Evolutionary conservation across 2,113 vertebrate genomes (phyloP).

Genomic region (Microcebus lehilahytsara): DNA sequence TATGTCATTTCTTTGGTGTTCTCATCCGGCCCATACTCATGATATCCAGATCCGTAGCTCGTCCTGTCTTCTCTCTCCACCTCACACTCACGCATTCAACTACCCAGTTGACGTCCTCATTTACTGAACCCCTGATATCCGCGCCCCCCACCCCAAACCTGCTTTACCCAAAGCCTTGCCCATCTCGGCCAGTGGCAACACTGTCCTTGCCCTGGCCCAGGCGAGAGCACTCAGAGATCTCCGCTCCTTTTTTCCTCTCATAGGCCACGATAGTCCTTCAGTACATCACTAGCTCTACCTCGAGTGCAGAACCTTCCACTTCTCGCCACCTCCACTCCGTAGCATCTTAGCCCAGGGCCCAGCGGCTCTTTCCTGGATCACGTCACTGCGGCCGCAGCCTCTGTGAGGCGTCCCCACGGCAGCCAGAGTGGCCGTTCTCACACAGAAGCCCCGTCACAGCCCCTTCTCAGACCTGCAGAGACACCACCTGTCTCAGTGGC

Average conservation of each 20-base stretch:
- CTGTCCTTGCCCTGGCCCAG: not conserved
- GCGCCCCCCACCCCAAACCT: not conserved
- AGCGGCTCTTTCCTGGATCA: not conserved
- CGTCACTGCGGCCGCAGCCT: not conserved
- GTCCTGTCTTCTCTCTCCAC: not conserved
- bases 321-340: not conserved
- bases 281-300: not conserved
- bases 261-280: not conserved
- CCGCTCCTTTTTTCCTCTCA: not conserved
- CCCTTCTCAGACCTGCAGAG: not conserved
- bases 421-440: not conserved
- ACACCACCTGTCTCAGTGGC: not conserved
- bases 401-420: not conserved
- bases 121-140: not conserved
- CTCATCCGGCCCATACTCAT: not conserved
- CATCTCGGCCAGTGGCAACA: no score
- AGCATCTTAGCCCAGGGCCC: not conserved
- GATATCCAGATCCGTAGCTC: not conserved
- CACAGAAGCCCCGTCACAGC: accelerated
- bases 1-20: not conserved
- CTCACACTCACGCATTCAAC: not conserved
- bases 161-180: not conserved
- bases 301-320: not conserved
- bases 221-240: not conserved
- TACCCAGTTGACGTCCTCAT: not conserved